These are phyloP conservation scores for Sclerurus mexicanus DNA, from an alignment of 2,113 vertebrate species.

Conservation along the genomic window DNA sequence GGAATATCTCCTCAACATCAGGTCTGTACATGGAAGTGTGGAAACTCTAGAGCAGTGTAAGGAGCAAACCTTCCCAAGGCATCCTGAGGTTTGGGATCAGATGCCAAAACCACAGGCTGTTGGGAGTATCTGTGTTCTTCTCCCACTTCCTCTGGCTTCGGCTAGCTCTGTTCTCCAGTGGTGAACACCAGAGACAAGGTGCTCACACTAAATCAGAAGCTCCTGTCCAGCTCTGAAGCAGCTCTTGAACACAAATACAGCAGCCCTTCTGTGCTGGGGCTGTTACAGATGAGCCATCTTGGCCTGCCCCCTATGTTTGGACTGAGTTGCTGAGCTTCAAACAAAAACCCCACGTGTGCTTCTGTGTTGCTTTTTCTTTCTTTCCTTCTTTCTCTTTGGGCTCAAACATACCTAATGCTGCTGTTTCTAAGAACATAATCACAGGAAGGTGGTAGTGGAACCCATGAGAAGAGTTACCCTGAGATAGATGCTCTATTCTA, in stretches of 20 bases:
- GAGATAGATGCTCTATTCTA: background rate
- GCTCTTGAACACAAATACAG: background rate
- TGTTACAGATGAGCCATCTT: background rate
- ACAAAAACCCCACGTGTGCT: background rate
- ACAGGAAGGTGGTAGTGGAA: background rate
- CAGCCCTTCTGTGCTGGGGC: background rate
- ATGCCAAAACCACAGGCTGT: background rate
- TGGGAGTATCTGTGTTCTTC: background rate
- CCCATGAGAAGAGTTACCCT: background rate
- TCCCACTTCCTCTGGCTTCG: background rate
- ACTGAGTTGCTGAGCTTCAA: background rate
- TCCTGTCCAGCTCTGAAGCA: background rate
- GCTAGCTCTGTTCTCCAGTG: background rate
- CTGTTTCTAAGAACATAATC: background rate
- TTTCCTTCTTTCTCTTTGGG: background rate
- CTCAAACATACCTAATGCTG: background rate
- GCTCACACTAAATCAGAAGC: background rate
- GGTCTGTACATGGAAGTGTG: background rate
- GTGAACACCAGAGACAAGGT: background rate
- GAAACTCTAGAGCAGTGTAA: background rate
- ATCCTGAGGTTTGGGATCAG: background rate
- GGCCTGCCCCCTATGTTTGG: background rate
- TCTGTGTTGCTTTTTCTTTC: background rate
- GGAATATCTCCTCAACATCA: background rate
- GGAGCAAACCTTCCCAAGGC: background rate